A percentile compares a stretch with the other conserved stretches of the same genome.
phyloP scores from a whole-genome alignment of 2,113 vertebrate species.

The Phalacrocorax pelagicus region DNA sequence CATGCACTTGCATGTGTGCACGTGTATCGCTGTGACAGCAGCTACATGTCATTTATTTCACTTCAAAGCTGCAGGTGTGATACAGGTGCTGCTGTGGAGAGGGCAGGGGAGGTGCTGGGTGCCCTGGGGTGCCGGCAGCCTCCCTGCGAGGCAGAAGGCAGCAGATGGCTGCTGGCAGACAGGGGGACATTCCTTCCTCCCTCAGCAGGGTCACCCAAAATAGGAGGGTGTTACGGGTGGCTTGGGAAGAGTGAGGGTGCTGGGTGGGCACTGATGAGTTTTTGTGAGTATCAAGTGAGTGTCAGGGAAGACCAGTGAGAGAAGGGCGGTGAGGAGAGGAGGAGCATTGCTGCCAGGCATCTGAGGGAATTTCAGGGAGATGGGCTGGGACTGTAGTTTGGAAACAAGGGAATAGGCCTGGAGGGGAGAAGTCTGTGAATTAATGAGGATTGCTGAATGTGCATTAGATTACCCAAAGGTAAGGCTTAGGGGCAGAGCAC shows the following conservation, averaged over 20 bases:
- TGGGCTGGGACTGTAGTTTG: neutral
- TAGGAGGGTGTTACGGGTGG: neutral
- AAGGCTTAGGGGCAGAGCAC: neutral
- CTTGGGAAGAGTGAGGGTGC: neutral
- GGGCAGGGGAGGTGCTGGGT: neutral
- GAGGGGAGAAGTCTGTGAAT: neutral
- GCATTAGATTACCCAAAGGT: neutral
- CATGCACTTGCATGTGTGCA: neutral
- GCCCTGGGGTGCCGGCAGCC: neutral
- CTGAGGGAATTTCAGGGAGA: neutral
- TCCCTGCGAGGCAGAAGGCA: neutral
- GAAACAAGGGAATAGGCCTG: neutral
- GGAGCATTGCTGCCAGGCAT: neutral
- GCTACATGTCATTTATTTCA: slow-evolving; percentile 46
- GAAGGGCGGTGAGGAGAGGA: neutral
- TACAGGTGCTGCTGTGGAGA: neutral
- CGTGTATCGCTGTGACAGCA: neutral
- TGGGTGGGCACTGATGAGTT: neutral
- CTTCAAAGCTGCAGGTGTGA: slow-evolving; percentile 67
- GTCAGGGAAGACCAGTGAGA: neutral
- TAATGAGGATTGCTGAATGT: neutral
- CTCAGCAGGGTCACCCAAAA: neutral
- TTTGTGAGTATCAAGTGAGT: neutral
- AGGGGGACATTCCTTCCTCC: neutral
- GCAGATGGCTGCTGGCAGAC: neutral